Evolutionary conservation across 92 coral and sea anemone genomes (phyloP).

Genomic region (Pocillopora meandrina): DNA sequence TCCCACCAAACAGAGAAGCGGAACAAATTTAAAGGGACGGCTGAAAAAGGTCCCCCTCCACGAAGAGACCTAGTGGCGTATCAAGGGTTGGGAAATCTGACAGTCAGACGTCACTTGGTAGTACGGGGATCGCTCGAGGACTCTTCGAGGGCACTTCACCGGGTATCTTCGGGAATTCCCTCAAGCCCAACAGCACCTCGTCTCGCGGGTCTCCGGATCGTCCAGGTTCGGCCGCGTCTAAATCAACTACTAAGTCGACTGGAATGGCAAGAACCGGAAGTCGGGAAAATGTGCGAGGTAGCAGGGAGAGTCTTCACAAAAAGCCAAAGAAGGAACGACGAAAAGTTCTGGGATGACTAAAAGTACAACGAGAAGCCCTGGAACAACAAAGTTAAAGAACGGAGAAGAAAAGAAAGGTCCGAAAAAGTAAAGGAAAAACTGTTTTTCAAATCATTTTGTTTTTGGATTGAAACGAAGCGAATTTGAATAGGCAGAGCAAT

Average conservation of each 20-base stretch:
- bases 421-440: not conserved
- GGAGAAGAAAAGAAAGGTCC: constrained; percentile 19
- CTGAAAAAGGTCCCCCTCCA: constrained; percentile 51
- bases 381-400: constrained; percentile 11
- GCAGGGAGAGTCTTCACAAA: constrained; percentile 39
- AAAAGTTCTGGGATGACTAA: not conserved
- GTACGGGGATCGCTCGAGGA: constrained; percentile 74
- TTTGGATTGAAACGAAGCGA: not conserved
- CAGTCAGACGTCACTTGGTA: constrained; percentile 82
- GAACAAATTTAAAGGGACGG: constrained; percentile 64
- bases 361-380: constrained; percentile 24
- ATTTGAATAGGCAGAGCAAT: not conserved
- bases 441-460: not conserved
- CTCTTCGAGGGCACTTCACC: constrained; percentile 42
- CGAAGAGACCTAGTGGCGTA: constrained; percentile 41
- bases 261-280: constrained; percentile 27
- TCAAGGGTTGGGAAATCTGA: constrained; percentile 51
- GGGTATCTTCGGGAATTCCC: constrained; percentile 41
- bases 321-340: constrained; percentile 18
- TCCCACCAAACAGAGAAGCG: constrained; percentile 63
- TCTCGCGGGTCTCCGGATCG: constrained; percentile 34
- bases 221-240: constrained; percentile 15
- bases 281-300: constrained; percentile 39
- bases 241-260: not conserved
- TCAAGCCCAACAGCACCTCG: constrained; percentile 23